Evolutionary conservation across 2,888 invertebrate species (phyloP).

Genomic region (Trachelus troglodyta): DNA sequence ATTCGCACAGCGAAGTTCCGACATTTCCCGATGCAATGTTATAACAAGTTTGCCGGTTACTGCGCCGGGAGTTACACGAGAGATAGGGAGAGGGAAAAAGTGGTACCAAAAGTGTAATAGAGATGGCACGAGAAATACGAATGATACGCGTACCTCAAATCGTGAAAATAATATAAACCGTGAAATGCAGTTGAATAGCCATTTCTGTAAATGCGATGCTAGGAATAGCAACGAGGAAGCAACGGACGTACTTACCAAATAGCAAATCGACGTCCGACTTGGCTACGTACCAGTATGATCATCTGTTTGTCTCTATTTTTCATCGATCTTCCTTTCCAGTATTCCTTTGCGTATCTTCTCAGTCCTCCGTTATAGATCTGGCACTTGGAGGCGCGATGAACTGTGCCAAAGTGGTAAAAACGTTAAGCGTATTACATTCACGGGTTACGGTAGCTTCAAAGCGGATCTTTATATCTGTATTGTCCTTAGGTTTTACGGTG

Average conservation of each 20-base stretch:
- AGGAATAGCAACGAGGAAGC: background rate
- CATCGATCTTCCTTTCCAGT: background rate
- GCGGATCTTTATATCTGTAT: background rate
- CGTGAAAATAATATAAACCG: background rate
- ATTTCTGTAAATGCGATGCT: background rate
- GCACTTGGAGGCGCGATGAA: background rate
- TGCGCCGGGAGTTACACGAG: background rate
- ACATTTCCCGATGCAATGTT: background rate
- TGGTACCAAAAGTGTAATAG: background rate
- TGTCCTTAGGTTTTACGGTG: slow-evolving; percentile 32
- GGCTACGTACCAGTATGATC: background rate
- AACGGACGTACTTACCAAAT: background rate
- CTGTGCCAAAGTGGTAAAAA: background rate
- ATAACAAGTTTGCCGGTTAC: background rate
- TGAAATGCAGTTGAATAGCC: background rate
- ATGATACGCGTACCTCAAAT: background rate
- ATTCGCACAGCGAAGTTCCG: background rate
- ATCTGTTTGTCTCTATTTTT: background rate
- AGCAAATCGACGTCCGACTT: background rate
- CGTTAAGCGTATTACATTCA: background rate
- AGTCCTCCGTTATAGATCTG: background rate
- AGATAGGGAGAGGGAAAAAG: background rate
- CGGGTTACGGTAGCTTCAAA: background rate
- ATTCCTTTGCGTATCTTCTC: background rate
- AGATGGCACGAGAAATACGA: background rate